Evolutionary conservation across 2,797 vertebrate genomes (phyloP), one percentile per base, ranked within the genome.

Genomic region (Sebastes trivittatus): DNA sequence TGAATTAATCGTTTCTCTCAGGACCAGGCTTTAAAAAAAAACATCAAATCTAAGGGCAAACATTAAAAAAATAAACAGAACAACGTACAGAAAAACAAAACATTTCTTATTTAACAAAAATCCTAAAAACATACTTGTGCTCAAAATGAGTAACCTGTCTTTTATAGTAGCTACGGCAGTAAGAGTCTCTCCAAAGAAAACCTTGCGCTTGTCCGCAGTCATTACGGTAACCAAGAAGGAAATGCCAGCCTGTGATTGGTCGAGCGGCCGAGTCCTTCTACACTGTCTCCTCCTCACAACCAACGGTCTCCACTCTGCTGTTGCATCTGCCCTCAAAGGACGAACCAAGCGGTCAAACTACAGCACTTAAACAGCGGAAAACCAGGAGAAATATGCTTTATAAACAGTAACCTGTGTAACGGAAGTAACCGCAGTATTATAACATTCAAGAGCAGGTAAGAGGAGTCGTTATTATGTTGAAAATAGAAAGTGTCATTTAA

Each of bases 171-270:
- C 13, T 85, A 88, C 64, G 63, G 6, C 55, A 3, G 11, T 9
- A 5, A 4, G 3, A 2, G 4, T 34, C 7, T 6, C 2, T 0
- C 8, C 0, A 54, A 16, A 54, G 11, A 13, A 34, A 0, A 2
- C 4, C 2, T 6, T 69, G 78, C 69, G 68, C 70, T 1, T 11
- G 3, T 52, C 2, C 2, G 0, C 7, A 0, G 14, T 54, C 2
- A 75, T 92, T 92, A 94, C 90, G 92, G 92, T 93, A 92, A 83
- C 9, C 3, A 3, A 23, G 56, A 54, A 29, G 70, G 85, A 46
- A 85, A 89, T 72, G 81, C 75, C 77, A 6, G 2, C 75, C 8
- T 72, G 63, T 92, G 91, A 94, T 94, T 95, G 93, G 94, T 4
- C 22, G 87, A 89, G 64, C 38, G 62, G 27, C n/a, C 6, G 3